phyloP scores from a whole-genome alignment of 2,888 invertebrate genomes.

The Drosophila neotestacea region DNA sequence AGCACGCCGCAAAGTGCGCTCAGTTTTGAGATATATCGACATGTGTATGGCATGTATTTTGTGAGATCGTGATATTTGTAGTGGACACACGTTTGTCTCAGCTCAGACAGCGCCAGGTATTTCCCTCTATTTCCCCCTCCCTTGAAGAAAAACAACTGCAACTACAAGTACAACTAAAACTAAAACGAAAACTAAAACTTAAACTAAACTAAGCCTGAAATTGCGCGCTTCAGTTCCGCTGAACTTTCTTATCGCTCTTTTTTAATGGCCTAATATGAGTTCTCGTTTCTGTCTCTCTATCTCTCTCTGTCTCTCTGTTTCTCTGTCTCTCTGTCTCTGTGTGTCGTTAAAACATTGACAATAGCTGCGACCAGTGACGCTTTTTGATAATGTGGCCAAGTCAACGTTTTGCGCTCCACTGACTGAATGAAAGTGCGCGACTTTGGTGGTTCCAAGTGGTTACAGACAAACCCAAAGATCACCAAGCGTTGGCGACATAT shows the following conservation, averaged over 20 bases:
- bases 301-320: conserved; percentile 10
- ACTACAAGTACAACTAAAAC: conserved; percentile 16
- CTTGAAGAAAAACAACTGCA: conserved; percentile 5
- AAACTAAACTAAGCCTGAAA: conserved; percentile 77
- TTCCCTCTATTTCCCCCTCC: neutral
- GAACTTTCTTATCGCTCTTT: conserved; percentile 82
- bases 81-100: conserved; percentile 72
- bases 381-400: conserved; percentile 65
- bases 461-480: conserved; percentile 59
- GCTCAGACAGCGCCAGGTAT: conserved; percentile 22
- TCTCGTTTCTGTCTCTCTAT: conserved; percentile 35
- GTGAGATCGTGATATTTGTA: conserved; percentile 78
- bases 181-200: conserved; percentile 29
- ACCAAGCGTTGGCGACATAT: conserved; percentile 28
- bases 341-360: conserved; percentile 63
- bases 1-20: conserved; percentile 66
- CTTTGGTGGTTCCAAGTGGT: conserved; percentile 54
- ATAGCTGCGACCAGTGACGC: conserved; percentile 70
- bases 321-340: conserved; percentile 23
- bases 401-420: conserved; percentile 75
- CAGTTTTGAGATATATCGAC: conserved; percentile 53
- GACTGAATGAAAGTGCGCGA: conserved; percentile 70
- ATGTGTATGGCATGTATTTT: conserved; percentile 68
- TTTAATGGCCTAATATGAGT: conserved; percentile 80
- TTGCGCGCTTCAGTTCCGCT: conserved; percentile 81